phyloP scores from a whole-genome alignment of 2,888 invertebrate genomes.

The Macaria liturata region DNA sequence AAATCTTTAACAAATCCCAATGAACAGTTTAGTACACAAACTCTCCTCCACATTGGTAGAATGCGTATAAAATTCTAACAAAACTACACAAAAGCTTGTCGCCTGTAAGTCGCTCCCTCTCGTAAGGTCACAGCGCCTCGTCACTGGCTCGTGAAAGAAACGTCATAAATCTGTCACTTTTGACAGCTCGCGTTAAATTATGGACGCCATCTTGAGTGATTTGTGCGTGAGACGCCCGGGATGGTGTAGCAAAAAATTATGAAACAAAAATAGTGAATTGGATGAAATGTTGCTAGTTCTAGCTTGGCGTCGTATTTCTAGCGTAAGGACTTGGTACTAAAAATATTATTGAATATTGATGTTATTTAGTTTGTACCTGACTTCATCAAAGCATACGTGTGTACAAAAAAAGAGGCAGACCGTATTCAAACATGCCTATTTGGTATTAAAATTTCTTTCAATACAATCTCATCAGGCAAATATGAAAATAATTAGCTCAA shows the following conservation, averaged over 20 bases:
- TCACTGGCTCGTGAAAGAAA: conserved; percentile 62
- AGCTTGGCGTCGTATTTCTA: no score
- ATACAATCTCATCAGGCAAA: no score
- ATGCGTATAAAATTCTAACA: conserved; percentile 4
- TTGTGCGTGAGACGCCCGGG: conserved; percentile 52
- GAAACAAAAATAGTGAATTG: conserved; percentile 36
- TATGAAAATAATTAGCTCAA: no score
- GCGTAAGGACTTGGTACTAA: no score
- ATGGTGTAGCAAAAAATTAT: conserved; percentile 40
- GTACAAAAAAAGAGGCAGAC: no score
- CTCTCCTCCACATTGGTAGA: not conserved
- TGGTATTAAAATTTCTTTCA: no score
- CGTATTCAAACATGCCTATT: no score
- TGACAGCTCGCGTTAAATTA: conserved; percentile 65
- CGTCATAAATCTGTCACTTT: conserved; percentile 72
- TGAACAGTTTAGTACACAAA: no score
- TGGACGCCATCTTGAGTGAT: conserved; percentile 68
- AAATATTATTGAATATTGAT: no score
- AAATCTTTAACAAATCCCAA: no score
- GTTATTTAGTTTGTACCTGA: no score
- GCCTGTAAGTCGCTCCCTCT: conserved; percentile 14
- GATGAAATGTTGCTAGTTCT: conserved; percentile 8
- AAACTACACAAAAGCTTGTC: conserved; percentile 15
- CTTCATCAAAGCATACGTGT: no score
- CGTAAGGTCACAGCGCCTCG: conserved; percentile 41